phyloP scores from a whole-genome alignment of 2,888 invertebrate genomes.

The Odiellus spinosus region DNA sequence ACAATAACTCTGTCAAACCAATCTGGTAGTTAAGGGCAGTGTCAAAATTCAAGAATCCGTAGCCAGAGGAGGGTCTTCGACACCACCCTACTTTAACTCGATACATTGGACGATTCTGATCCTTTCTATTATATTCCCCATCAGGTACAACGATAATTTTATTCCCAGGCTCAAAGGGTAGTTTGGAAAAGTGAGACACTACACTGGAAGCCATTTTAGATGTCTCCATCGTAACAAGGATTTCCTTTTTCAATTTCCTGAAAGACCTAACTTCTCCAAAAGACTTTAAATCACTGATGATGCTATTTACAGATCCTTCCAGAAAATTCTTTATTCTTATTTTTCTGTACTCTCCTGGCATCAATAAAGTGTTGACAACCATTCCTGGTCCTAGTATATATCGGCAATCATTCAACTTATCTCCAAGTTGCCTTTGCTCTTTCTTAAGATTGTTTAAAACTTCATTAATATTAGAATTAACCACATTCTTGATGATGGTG shows the following conservation, averaged over 20 bases:
- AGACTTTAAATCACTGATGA: neutral
- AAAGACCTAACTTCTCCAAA: neutral
- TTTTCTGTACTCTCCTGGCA: neutral
- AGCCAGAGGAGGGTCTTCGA: conserved; percentile 9
- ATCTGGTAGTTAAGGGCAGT: neutral
- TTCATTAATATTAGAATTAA: neutral
- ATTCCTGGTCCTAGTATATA: neutral
- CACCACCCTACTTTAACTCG: conserved; percentile 1
- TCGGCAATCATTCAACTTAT: neutral
- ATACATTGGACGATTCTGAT: neutral
- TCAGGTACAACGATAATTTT: neutral
- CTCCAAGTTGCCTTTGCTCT: neutral
- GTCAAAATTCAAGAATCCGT: conserved; percentile 7
- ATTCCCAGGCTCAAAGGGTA: neutral
- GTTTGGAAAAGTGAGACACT: too few relatives aligned
- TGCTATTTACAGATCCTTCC: neutral
- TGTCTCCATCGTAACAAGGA: neutral
- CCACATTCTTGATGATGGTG: too few relatives aligned
- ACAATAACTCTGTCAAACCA: neutral
- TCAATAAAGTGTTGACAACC: neutral
- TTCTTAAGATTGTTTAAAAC: neutral
- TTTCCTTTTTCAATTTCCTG: neutral
- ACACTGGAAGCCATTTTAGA: neutral
- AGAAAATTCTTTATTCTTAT: neutral
- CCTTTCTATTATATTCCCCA: too few relatives aligned